Conservation (phyloP, 2,113 vertebrate species). For the Peromyscus polionotus region DNA sequence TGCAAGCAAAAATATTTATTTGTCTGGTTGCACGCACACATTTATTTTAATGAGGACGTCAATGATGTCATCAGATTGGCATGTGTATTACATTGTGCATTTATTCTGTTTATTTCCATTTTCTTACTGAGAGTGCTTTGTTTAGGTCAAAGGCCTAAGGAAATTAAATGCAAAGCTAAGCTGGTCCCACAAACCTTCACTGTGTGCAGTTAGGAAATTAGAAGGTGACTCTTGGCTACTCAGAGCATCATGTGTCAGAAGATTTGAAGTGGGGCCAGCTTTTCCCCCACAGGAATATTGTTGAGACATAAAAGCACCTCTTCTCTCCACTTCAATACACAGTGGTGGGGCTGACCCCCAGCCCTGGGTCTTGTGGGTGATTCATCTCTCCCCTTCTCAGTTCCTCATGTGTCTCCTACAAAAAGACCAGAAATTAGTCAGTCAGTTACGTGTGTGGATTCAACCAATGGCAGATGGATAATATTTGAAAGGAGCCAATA, state of each 20-base stretch:
- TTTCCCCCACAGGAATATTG: background rate
- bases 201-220: conserved; percentile 55
- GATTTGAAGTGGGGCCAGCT: background rate
- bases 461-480: background rate
- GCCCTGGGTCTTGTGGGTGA: background rate
- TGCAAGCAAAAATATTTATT: conserved; percentile 36
- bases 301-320: background rate
- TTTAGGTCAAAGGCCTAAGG: conserved; percentile 59
- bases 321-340: background rate
- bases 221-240: background rate
- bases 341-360: background rate
- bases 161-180: conserved; percentile 57
- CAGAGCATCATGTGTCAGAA: background rate
- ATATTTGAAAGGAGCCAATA: background rate
- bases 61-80: conserved; percentile 12
- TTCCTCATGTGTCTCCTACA: background rate
- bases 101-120: conserved; percentile 30
- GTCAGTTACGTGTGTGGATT: background rate
- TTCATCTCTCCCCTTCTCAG: background rate
- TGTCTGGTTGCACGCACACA: background rate
- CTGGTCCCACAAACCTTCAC: background rate
- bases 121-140: conserved; percentile 31
- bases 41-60: conserved; percentile 13
- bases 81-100: background rate
- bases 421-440: background rate